Percentiles rank a stretch among this genome's conserved stretches.
Conservation (phyloP, 2,797 vertebrate genomes). For the Florisuga fusca region DNA sequence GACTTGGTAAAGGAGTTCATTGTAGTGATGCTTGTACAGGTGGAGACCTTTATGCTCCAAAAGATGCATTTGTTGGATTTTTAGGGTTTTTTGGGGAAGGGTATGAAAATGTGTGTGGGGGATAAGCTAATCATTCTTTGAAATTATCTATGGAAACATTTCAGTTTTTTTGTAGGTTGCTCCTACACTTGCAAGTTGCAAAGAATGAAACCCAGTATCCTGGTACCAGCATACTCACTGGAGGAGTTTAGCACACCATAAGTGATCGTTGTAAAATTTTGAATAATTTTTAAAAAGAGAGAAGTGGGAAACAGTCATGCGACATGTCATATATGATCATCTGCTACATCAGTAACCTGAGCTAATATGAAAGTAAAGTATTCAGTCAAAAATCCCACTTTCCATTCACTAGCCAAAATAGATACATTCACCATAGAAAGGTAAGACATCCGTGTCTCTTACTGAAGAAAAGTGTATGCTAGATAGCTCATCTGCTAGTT, state of each 20-base stretch:
- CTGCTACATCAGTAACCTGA: not conserved
- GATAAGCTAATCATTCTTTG: not conserved
- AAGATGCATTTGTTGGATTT: not conserved
- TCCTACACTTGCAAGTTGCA: not conserved
- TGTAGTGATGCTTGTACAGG: fast-evolving
- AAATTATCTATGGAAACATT: not conserved
- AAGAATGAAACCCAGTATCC: not conserved
- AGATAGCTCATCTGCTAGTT: not conserved
- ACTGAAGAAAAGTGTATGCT: not conserved
- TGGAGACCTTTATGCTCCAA: not conserved
- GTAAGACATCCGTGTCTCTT: not conserved
- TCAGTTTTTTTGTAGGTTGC: not conserved
- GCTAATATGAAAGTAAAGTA: not conserved
- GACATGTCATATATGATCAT: not conserved
- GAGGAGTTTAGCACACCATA: not conserved
- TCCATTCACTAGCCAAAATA: conserved; percentile 17
- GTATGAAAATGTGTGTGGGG: fast-evolving
- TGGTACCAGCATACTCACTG: not conserved
- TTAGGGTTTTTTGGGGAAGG: fast-evolving
- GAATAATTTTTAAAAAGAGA: not conserved
- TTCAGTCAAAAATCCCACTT: not conserved
- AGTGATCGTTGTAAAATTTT: not conserved
- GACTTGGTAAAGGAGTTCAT: not conserved
- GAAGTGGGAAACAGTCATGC: not conserved
- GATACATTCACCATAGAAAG: not conserved